Base-by-base conservation (phyloP, 2,113 vertebrate genomes). In the Takifugu flavidus region DNA sequence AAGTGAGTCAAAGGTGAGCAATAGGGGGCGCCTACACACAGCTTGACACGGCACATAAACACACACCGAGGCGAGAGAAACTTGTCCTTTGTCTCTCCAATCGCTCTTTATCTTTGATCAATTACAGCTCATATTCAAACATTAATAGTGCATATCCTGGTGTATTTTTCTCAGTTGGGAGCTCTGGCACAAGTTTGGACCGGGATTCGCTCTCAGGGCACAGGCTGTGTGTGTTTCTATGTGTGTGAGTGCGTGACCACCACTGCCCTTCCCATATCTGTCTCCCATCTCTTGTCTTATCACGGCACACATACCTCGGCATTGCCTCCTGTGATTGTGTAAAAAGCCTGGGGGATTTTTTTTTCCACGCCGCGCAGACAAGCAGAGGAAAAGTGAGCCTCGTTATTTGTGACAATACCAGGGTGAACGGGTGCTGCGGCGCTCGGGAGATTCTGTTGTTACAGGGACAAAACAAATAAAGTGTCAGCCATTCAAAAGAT, bases 21-120 rank as follows among this genome's bases (percentile, higher is more conserved):
- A 94, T 53, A 95, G 94, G 92, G 94, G 95, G 93, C 92, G 89
- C 91, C 87, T 90, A 80, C 51, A 80, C 81, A 87, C 91, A 89
- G 73, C 80, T 66, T 80, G 84, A 85, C 60, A 51, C 42, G 27
- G 62, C 47, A 56, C 68, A 66, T 39, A 59, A 59, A 64, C 42
- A 58, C 56, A 61, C 55, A 67, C 54, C 4, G 43, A 13, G 63
- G 42, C 64, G 56, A 45, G 67, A 43, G 65, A 75, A 57, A 59
- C 55, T 65, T 49, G 50, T 56, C 55, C 42, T 56, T 66, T 72
- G 65, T 80, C 42, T 34, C 13, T 13, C 12, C 44, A 49, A 51
- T 45, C 52, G 52, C 25, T 44, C 6, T 51, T 62, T 66, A 54
- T 66, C 56, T 52, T 64, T 55, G 25, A 67, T 70, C 14, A 70